Percentiles rank a stretch among this genome's conserved stretches.
phyloP scores from a whole-genome alignment of 2,113 vertebrate species.

The Nesospiza acunhae region DNA sequence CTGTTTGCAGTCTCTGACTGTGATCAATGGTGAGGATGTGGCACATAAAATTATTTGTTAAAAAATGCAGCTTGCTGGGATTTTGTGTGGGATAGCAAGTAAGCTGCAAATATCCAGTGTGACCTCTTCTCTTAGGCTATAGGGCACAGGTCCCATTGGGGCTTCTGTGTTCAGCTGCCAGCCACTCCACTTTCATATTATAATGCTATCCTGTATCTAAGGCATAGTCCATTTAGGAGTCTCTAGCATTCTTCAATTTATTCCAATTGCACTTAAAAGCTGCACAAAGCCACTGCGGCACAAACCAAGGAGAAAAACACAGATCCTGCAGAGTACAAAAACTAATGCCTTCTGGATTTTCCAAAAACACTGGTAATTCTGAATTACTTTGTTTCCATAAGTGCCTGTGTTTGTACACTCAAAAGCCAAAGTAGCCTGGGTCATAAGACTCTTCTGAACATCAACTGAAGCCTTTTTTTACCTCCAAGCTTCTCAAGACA shows the following conservation, averaged over 20 bases:
- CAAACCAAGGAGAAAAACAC: neutral
- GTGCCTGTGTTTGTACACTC: neutral
- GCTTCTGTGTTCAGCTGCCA: neutral
- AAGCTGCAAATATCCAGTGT: neutral
- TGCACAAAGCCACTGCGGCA: neutral
- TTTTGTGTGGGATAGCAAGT: neutral
- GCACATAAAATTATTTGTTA: conserved; percentile 4
- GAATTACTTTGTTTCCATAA: neutral
- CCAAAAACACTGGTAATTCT: neutral
- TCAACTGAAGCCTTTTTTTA: neutral
- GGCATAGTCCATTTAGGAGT: neutral
- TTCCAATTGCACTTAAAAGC: neutral
- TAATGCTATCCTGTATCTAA: neutral
- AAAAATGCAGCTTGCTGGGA: neutral
- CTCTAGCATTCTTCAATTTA: neutral
- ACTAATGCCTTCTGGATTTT: neutral
- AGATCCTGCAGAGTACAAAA: neutral
- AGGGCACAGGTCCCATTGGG: neutral
- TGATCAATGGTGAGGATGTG: conserved; percentile 10
- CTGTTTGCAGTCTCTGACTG: neutral
- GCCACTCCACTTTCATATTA: neutral
- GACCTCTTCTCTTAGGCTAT: neutral
- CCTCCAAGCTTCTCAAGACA: neutral
- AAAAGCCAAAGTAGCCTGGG: neutral
- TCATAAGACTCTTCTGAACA: neutral